Evolutionary conservation across 1,140 invertebrate genomes (phyloP).

Genomic region (Oreohelix idahoensis): DNA sequence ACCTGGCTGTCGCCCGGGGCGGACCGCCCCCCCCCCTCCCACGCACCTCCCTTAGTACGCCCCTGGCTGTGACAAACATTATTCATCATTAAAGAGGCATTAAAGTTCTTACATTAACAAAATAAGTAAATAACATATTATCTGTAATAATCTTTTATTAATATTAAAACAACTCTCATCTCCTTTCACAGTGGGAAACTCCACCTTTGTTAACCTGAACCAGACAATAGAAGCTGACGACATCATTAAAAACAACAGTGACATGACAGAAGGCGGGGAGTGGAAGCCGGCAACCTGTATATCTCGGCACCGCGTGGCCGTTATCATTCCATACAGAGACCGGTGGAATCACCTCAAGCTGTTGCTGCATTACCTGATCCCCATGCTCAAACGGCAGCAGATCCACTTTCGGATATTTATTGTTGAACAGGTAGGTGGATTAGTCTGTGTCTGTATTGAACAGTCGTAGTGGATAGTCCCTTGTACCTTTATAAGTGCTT

Average conservation of each 20-base stretch:
- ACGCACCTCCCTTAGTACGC: no score
- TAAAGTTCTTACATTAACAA: no score
- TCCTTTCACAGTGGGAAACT: constrained; percentile 17
- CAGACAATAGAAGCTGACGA: constrained; percentile 15
- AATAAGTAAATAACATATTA: no score
- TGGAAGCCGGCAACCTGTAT: constrained; percentile 58
- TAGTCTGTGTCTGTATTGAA: no score
- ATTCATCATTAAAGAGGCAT: no score
- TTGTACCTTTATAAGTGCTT: no score
- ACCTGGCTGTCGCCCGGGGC: no score
- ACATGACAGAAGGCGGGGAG: constrained; percentile 52
- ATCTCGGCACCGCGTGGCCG: constrained; percentile 59
- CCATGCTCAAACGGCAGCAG: constrained; percentile 89
- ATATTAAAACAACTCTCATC: no score
- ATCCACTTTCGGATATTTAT: constrained; percentile 93
- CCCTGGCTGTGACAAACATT: no score
- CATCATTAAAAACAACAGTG: constrained; percentile 44
- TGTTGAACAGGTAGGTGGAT: constrained; percentile 84
- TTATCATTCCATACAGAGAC: constrained; percentile 79
- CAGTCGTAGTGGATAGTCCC: no score
- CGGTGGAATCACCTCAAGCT: constrained; percentile 84
- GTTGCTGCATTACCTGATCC: constrained; percentile 91
- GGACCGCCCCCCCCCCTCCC: no score
- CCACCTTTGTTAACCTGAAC: constrained; percentile 19
- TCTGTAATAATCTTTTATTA: no score